Evolutionary conservation across 2,888 invertebrate genomes (phyloP).

Genomic region (Ectropis crepuscularia): DNA sequence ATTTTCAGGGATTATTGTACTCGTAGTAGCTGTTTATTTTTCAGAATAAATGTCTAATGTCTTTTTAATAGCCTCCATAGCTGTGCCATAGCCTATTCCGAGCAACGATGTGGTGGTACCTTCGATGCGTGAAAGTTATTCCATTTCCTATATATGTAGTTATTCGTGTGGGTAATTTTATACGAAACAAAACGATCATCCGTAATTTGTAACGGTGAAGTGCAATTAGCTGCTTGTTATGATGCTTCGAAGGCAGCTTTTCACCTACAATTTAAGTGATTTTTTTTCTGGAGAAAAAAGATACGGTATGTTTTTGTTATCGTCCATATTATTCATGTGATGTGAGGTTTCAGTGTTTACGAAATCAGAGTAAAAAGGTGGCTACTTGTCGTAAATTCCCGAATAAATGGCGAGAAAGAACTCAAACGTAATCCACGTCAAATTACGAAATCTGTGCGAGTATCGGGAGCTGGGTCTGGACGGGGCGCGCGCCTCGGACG

Average conservation of each 20-base stretch:
- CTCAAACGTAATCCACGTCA: constrained; percentile 23
- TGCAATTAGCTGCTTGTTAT: constrained; percentile 8
- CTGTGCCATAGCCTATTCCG: not conserved
- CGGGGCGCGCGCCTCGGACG: constrained; percentile 56
- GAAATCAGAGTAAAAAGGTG: constrained; percentile 8
- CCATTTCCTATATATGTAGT: constrained; percentile 3
- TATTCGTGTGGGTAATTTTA: constrained; percentile 6
- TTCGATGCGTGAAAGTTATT: constrained; percentile 11
- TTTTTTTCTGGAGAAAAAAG: not conserved
- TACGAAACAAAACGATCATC: constrained; percentile 14
- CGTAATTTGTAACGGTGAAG: constrained; percentile 13
- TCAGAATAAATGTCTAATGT: too few species aligned
- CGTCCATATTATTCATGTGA: not conserved
- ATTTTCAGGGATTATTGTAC: too few species aligned
- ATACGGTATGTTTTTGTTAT: not conserved
- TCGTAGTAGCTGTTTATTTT: too few species aligned
- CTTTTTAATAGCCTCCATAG: too few species aligned
- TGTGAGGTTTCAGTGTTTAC: not conserved
- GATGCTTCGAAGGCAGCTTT: not conserved
- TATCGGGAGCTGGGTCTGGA: constrained; percentile 53
- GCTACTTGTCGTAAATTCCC: constrained; percentile 20
- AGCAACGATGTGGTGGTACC: not conserved
- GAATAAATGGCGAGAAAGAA: constrained; percentile 12
- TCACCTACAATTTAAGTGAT: too few species aligned
- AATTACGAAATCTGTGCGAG: constrained; percentile 54